Conservation (phyloP, 2,888 invertebrate genomes). For the Zaprionus obscuricornis region DNA sequence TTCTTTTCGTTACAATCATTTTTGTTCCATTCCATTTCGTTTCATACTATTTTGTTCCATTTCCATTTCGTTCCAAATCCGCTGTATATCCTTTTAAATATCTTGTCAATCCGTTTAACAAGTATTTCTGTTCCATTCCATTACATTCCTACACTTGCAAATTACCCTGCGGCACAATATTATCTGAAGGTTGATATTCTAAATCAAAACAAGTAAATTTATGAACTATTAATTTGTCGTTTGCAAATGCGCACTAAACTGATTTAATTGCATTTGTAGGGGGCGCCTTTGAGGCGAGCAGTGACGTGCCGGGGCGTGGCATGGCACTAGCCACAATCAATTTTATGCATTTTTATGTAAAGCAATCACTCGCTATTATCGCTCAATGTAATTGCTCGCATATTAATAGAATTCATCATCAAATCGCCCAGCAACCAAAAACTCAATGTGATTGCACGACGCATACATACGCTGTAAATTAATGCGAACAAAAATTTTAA, state of each 20-base stretch:
- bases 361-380: conserved; percentile 41
- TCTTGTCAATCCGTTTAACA: too few species aligned
- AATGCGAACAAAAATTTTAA: neutral
- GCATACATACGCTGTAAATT: too few species aligned
- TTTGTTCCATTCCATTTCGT: too few species aligned
- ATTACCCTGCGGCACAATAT: conserved; percentile 2
- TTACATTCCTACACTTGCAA: too few species aligned
- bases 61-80: too few species aligned
- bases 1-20: too few species aligned
- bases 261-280: conserved; percentile 41
- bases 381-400: conserved; percentile 25
- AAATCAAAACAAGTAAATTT: conserved; percentile 33
- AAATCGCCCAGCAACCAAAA: too few species aligned
- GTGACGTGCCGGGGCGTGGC: conserved; percentile 7
- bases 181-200: conserved; percentile 19
- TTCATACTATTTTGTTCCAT: too few species aligned
- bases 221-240: conserved; percentile 41
- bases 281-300: neutral
- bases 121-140: too few species aligned
- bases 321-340: too few species aligned
- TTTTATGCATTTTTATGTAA: conserved; percentile 50
- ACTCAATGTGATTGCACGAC: too few species aligned
- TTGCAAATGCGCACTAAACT: conserved; percentile 53
- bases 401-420: conserved; percentile 34
- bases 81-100: too few species aligned